A percentile compares a stretch with the other conserved stretches of the same genome.
Conservation (phyloP, 2,113 vertebrate species). For the Hylia prasina region DNA sequence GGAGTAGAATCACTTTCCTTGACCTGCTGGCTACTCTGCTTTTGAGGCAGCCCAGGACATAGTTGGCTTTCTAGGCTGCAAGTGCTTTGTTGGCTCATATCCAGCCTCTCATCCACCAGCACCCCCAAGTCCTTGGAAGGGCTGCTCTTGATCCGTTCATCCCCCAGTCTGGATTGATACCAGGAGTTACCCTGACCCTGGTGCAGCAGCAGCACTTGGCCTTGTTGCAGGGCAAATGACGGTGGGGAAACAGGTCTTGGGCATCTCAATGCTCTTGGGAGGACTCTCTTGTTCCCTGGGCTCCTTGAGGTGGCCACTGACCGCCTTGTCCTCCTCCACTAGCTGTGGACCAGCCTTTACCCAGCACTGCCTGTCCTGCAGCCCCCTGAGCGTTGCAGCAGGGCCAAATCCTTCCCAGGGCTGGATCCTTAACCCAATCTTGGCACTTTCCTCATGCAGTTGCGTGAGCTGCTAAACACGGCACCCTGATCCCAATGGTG, state of each 20-base stretch:
- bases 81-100: neutral
- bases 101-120: neutral
- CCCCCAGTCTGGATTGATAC: neutral
- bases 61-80: neutral
- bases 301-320: neutral
- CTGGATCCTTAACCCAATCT: rapidly evolving
- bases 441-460: rapidly evolving
- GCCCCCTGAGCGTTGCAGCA: rapidly evolving
- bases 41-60: neutral
- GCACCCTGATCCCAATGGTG: rapidly evolving
- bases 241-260: neutral
- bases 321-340: neutral
- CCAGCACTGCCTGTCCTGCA: neutral
- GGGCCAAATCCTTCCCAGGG: neutral
- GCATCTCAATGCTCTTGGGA: neutral
- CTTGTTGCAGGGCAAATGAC: neutral
- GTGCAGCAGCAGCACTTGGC: neutral
- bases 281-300: neutral
- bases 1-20: neutral
- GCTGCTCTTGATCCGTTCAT: rapidly evolving
- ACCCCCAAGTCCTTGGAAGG: neutral
- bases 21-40: neutral
- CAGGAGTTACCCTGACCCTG: no score
- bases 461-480: rapidly evolving
- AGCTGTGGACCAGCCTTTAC: rapidly evolving